Conservation (phyloP, 2,888 invertebrate species). For the Catocala sponsa region DNA sequence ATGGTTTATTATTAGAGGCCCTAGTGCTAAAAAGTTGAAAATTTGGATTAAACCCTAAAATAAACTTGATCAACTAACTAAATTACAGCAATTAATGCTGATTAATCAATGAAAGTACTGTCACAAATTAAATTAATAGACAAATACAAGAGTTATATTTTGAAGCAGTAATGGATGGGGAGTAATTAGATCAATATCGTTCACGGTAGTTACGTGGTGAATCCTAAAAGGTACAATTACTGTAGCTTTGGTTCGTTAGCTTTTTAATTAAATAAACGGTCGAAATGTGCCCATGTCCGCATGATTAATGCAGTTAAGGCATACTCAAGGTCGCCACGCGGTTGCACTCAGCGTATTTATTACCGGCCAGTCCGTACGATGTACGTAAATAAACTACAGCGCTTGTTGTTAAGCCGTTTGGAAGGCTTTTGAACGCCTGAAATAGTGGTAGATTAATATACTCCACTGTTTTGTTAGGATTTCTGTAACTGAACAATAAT, state of each 20-base stretch:
- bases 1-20: too few species aligned
- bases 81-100: not conserved
- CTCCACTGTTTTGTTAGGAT: not conserved
- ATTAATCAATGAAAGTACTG: slow-evolving; percentile 1
- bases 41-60: not conserved
- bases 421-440: slow-evolving; percentile 12
- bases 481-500: not conserved
- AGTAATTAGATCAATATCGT: slow-evolving; percentile 12
- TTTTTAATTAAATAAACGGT: slow-evolving; percentile 53
- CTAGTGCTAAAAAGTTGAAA: not conserved
- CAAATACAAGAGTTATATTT: slow-evolving; percentile 2
- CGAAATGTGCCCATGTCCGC: slow-evolving; percentile 49
- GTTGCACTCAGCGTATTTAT: slow-evolving; percentile 52
- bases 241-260: slow-evolving; percentile 19
- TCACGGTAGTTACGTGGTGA: slow-evolving; percentile 9
- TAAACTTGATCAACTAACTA: slow-evolving; percentile 7
- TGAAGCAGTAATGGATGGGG: slow-evolving; percentile 6
- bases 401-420: slow-evolving; percentile 27
- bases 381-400: slow-evolving; percentile 42
- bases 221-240: slow-evolving; percentile 23
- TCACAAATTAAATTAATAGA: not conserved
- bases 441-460: slow-evolving; percentile 29
- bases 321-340: slow-evolving; percentile 53
- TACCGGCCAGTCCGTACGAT: slow-evolving; percentile 38
- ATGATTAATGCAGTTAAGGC: slow-evolving; percentile 66